Evolutionary conservation across 2,888 invertebrate genomes (phyloP).

Genomic region (Agonopterix subpropinquella): DNA sequence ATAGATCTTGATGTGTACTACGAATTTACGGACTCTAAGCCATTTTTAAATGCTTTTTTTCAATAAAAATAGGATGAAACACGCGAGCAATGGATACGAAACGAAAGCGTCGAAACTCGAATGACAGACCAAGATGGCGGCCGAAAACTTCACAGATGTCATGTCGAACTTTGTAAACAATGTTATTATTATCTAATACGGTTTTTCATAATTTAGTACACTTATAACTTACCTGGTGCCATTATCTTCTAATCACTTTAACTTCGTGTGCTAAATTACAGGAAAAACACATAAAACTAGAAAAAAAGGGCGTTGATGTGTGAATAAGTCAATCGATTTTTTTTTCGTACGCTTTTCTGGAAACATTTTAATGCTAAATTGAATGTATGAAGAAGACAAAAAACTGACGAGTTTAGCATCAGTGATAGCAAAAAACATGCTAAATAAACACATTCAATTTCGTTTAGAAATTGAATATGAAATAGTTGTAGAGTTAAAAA

Average conservation of each 20-base stretch:
- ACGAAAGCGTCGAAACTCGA: background rate
- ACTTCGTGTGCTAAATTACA: constrained; percentile 10
- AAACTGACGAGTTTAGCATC: background rate
- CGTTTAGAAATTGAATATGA: no score
- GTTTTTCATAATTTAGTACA: constrained; percentile 4
- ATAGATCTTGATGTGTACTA: no score
- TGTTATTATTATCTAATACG: constrained; percentile 7
- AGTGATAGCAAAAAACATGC: background rate
- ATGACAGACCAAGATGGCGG: constrained; percentile 61
- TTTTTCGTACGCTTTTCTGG: constrained; percentile 12
- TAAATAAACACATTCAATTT: background rate
- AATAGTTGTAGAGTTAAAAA: no score
- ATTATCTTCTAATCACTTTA: constrained; percentile 26
- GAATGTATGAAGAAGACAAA: background rate
- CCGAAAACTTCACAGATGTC: constrained; percentile 47
- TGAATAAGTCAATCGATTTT: constrained; percentile 31
- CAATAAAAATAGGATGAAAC: no score
- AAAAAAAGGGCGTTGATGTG: constrained; percentile 26
- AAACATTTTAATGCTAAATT: background rate
- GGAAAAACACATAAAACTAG: constrained; percentile 14
- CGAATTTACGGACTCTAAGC: no score
- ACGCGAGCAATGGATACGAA: no score
- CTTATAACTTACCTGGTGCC: constrained; percentile 50
- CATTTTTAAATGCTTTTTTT: no score
- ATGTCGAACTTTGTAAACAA: constrained; percentile 34